These are phyloP conservation scores for Sander lucioperca DNA, from an alignment of 2,113 vertebrate species.

Conservation along the genomic window DNA sequence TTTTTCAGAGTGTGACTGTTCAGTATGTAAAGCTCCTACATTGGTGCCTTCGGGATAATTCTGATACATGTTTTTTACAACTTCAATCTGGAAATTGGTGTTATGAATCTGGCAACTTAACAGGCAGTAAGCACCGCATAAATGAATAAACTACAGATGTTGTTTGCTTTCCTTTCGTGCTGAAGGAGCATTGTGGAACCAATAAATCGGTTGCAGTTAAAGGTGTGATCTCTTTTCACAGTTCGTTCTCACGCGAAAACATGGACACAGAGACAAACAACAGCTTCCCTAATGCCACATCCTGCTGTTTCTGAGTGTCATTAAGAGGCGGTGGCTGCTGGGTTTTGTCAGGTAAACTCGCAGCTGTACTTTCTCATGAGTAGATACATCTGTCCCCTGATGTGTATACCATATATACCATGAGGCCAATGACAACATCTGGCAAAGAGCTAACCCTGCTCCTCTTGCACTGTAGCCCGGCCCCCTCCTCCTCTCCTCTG, in stretches of 20 bases:
- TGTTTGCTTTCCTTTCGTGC: neutral
- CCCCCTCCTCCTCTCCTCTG: conserved; percentile 10
- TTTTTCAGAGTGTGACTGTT: neutral
- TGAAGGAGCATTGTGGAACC: neutral
- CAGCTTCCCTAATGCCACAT: neutral
- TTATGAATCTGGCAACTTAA: neutral
- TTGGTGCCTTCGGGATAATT: neutral
- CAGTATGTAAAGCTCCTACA: neutral
- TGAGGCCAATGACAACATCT: conserved; percentile 71
- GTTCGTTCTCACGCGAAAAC: neutral
- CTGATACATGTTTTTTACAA: neutral
- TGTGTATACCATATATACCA: conserved; percentile 21
- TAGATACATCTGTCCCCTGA: conserved; percentile 21
- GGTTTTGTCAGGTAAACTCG: conserved; percentile 36
- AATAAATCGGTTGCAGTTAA: conserved; percentile 3
- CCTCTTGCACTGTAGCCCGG: conserved; percentile 43
- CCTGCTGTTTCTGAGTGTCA: conserved; percentile 10
- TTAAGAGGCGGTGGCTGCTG: conserved; percentile 2
- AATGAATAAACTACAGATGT: neutral
- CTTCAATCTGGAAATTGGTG: neutral
- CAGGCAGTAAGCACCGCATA: neutral
- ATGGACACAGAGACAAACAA: neutral
- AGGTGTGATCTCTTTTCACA: conserved; percentile 4
- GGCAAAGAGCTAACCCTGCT: conserved; percentile 61
- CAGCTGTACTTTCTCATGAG: conserved; percentile 35